Percentiles rank a stretch among this genome's conserved stretches.
Evolutionary conservation across 2,797 vertebrate genomes (phyloP).

Genomic region (Phaenicophaeus curvirostris): DNA sequence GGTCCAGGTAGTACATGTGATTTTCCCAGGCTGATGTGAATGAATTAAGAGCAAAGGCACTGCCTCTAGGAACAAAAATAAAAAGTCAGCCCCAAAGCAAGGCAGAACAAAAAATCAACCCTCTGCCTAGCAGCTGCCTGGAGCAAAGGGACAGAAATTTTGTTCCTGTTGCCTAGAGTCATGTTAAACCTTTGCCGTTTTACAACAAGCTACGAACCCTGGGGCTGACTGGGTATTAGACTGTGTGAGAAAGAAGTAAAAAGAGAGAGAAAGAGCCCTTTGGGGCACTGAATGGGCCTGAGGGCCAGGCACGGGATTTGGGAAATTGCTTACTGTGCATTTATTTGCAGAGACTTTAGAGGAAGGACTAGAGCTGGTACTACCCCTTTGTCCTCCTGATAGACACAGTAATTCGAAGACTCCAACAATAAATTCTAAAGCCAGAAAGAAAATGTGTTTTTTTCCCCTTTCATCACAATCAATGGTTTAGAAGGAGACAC

Average conservation of each 20-base stretch:
- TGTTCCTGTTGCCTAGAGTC: slow-evolving; percentile 47
- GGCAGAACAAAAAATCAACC: neutral
- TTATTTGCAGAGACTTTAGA: neutral
- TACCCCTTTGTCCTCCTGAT: neutral
- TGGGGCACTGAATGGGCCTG: neutral
- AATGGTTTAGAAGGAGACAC: slow-evolving; percentile 21
- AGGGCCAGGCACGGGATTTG: neutral
- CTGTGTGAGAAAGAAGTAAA: neutral
- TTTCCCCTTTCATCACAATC: slow-evolving; percentile 4
- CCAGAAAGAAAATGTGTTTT: slow-evolving; percentile 1
- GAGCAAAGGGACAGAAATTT: slow-evolving; percentile 21
- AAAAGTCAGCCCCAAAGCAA: neutral
- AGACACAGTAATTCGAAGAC: neutral
- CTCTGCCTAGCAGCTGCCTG: neutral
- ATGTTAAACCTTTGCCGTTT: slow-evolving; percentile 41
- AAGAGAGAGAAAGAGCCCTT: neutral
- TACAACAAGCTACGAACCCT: slow-evolving; percentile 3
- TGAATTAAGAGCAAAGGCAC: neutral
- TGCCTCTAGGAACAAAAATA: neutral
- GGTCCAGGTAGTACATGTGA: neutral
- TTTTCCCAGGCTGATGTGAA: neutral
- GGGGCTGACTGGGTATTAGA: neutral
- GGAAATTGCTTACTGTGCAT: neutral
- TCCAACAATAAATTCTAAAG: neutral
- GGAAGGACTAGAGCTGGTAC: neutral